These are phyloP conservation scores for Fulica atra DNA, from an alignment of 2,113 vertebrate genomes.

Conservation along the genomic window DNA sequence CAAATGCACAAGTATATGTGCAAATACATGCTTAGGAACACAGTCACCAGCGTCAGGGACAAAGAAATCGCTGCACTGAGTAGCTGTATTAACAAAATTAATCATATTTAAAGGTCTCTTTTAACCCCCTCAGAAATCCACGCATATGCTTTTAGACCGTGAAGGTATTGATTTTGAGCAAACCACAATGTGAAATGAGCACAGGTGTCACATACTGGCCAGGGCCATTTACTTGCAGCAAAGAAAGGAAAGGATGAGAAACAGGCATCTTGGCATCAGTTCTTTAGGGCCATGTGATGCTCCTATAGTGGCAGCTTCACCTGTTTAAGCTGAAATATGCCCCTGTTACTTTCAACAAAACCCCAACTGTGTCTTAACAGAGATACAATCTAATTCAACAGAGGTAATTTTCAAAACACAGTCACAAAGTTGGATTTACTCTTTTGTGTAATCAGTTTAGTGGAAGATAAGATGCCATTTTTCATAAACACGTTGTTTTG, in stretches of 20 bases:
- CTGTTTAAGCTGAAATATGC: not conserved
- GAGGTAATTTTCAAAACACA: not conserved
- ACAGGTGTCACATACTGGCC: too few relatives aligned
- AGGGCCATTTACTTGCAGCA: not conserved
- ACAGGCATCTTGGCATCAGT: rapidly evolving
- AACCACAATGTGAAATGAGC: not conserved
- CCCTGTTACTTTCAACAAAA: not conserved
- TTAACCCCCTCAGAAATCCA: not conserved
- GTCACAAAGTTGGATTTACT: not conserved
- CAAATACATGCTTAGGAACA: not conserved
- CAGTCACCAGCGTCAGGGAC: not conserved
- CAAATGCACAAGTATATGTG: not conserved
- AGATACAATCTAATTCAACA: not conserved
- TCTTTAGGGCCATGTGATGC: not conserved
- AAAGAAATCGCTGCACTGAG: not conserved
- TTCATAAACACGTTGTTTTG: not conserved
- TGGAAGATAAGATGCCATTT: constrained; percentile 8
- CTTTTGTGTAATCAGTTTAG: not conserved
- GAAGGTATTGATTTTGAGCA: not conserved
- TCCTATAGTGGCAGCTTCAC: not conserved
- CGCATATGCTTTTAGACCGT: not conserved
- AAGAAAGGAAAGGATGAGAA: not conserved
- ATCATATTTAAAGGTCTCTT: not conserved
- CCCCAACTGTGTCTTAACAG: not conserved
- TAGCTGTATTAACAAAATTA: not conserved